Conservation (phyloP, 2,797 vertebrate genomes). For the Anguilla obscura region DNA sequence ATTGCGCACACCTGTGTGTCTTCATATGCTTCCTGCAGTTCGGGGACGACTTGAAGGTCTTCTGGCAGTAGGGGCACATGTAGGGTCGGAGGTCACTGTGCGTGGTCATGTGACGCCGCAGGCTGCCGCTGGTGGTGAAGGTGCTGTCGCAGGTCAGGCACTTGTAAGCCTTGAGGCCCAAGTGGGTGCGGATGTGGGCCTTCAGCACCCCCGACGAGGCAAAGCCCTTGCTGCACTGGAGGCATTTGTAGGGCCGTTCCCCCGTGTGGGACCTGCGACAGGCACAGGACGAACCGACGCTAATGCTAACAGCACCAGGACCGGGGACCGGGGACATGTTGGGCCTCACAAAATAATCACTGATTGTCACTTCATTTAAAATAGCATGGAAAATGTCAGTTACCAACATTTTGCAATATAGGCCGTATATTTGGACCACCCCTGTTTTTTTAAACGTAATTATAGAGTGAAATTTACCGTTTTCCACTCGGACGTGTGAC, state of each 20-base stretch:
- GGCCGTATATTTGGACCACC: neutral
- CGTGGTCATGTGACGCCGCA: conserved; percentile 93
- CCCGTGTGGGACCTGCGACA: conserved; percentile 91
- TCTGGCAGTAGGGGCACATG: conserved; percentile 99
- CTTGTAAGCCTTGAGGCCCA: conserved; percentile 93
- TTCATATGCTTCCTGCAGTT: conserved; percentile 99
- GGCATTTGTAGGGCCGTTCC: conserved; percentile 93
- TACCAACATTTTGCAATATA: neutral
- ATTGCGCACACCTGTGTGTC: conserved; percentile 85
- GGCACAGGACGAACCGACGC: neutral
- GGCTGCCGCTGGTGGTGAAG: conserved; percentile 95
- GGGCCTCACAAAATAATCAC: too few species aligned
- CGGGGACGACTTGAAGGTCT: conserved; percentile 96
- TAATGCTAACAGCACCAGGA: too few species aligned
- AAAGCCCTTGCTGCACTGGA: conserved; percentile 94
- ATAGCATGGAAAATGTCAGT: too few species aligned
- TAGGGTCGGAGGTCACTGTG: conserved; percentile 94
- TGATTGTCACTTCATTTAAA: too few species aligned
- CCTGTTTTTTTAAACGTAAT: neutral
- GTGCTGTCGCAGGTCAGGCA: conserved; percentile 92
- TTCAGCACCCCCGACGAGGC: conserved; percentile 98
- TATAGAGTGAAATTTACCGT: neutral
- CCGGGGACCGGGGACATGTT: too few species aligned
- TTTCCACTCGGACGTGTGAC: neutral
- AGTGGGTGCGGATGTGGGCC: conserved; percentile 94